A percentile compares a stretch with the other conserved stretches of the same genome.
phyloP scores from a whole-genome alignment of 2,888 invertebrate genomes.

The Parapristionchus giblindavisi region DNA sequence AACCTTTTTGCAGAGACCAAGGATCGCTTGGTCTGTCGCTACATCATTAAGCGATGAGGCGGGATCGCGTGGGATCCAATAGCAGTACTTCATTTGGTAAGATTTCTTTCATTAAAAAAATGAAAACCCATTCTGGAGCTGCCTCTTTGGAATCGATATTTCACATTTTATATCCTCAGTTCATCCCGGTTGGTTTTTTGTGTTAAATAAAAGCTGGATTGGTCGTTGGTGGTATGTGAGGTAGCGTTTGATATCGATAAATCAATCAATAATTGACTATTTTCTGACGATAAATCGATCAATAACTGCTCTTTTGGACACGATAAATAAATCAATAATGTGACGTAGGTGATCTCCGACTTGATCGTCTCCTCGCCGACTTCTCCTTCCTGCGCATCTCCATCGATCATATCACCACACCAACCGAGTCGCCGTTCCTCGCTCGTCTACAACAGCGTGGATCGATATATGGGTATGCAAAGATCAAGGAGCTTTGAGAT shows the following conservation, averaged over 20 bases:
- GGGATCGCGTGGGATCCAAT: no score
- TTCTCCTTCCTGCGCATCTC: conserved; percentile 47
- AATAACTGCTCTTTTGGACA: no score
- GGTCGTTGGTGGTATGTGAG: background rate
- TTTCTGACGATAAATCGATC: background rate
- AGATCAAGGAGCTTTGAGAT: background rate
- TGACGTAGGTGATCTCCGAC: conserved; percentile 32
- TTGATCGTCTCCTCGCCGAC: conserved; percentile 45
- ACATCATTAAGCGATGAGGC: no score
- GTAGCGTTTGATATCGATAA: background rate
- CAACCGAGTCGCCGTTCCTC: conserved; percentile 12
- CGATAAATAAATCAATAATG: no score
- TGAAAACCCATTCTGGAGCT: background rate
- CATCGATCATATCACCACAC: conserved; percentile 47
- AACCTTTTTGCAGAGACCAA: no score
- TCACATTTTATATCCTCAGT: background rate
- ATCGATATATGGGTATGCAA: conserved; percentile 41
- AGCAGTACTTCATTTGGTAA: background rate
- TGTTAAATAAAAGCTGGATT: background rate
- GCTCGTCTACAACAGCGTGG: conserved; percentile 19
- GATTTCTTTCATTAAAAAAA: background rate
- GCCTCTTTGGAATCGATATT: background rate
- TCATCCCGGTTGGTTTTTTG: background rate
- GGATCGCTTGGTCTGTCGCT: no score
- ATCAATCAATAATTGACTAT: background rate